A percentile compares a stretch with the other conserved stretches of the same genome.
phyloP scores from a whole-genome alignment of 35 echinoderm and acorn worm genomes.

The Apostichopus californicus region DNA sequence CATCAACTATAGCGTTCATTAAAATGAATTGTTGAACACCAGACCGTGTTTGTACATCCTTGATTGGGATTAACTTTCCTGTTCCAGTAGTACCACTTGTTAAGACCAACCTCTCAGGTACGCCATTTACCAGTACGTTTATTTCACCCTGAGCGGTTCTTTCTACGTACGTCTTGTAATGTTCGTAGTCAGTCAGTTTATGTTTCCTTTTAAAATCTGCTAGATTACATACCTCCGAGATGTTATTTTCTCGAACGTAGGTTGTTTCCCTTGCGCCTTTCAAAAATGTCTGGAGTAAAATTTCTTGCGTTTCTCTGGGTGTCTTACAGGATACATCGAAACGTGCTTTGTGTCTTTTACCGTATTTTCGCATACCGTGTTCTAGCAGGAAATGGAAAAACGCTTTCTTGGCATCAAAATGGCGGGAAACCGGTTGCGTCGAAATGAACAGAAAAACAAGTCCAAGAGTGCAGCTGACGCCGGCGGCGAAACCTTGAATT shows the following conservation, averaged over 20 bases:
- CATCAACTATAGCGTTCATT: background rate
- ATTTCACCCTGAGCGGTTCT: constrained; percentile 67
- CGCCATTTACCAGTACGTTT: constrained; percentile 59
- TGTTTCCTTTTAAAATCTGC: constrained; percentile 65
- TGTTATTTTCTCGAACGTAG: constrained; percentile 51
- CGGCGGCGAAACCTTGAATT: background rate
- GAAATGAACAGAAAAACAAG: constrained; percentile 10
- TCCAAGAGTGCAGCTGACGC: background rate
- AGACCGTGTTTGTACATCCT: background rate
- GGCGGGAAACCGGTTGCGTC: constrained; percentile 22
- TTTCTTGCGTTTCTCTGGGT: constrained; percentile 55
- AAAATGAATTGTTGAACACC: background rate
- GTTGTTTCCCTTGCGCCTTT: constrained; percentile 44
- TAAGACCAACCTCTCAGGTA: constrained; percentile 37
- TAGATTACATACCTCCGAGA: constrained; percentile 44
- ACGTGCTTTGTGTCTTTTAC: background rate
- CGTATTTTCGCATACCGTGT: background rate
- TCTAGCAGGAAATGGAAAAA: background rate
- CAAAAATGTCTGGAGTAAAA: constrained; percentile 41
- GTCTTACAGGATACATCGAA: background rate
- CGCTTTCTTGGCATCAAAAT: background rate
- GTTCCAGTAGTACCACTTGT: constrained; percentile 81
- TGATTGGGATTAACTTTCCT: constrained; percentile 61
- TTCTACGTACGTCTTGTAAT: constrained; percentile 69
- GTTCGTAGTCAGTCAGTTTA: constrained; percentile 69